Evolutionary conservation across 2,113 vertebrate genomes (phyloP), one percentile per base, ranked within the genome.

Genomic region (Hippolais icterina): DNA sequence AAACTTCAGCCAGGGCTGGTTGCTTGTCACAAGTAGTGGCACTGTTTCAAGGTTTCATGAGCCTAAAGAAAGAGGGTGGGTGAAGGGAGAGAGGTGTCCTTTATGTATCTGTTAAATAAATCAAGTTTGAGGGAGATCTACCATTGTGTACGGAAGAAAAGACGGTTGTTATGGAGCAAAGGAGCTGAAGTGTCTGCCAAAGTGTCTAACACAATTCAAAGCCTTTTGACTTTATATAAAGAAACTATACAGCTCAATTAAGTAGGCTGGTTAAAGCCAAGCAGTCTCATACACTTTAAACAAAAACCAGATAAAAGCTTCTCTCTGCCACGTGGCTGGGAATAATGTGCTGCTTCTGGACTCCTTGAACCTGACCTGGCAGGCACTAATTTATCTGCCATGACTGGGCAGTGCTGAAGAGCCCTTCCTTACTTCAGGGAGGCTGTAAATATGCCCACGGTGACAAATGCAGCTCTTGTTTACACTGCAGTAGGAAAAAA

Each of bases 141-240:
- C 94, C 83, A 65, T 96, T 97, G 82, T 96, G 65, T 56, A 42
- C 8, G 25, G 65, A 79, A 95, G 83, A 95, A 96, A 95, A 87
- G 90, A 57, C 0, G 10, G 44, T 53, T 91, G 35, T 91, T 65
- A 87, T 0, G 0, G 84, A 85, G 94, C 52, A 85, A 68, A 91
- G 61, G 35, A 93, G 12, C 61, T 79, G 75, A 87, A 82, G 49
- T n/a, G 63, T 37, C 75, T 81, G 75, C 83, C 92, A 54, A 89
- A 87, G 84, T 54, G 35, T 72, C 66, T 91, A 85, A 82, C 14
- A 52, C 0, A 0, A 87, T 82, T 75, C 53, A 82, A 91, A 94
- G 69, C 56, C 94, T 96, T 95, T 95, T 12, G 4, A 70, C 77
- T 91, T 79, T 23, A 52, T 47, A 85, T 68, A 96, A 94, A 95